Percentiles rank a stretch among this genome's conserved stretches.
These are phyloP conservation scores for Dasyurus viverrinus DNA, from an alignment of 2,113 vertebrate genomes.

Conservation along the genomic window DNA sequence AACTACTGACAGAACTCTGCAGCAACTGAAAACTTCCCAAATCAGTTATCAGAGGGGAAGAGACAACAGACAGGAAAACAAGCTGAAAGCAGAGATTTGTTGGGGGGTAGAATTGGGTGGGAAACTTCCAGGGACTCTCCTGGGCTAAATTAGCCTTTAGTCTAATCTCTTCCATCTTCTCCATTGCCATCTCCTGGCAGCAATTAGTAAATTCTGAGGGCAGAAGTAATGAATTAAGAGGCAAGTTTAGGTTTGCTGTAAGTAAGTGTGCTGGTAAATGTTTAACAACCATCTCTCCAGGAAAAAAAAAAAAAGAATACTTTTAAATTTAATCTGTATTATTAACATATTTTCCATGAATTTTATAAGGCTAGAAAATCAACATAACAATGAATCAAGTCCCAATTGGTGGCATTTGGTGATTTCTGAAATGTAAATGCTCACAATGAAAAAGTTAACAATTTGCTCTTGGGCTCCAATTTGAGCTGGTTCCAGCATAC, in stretches of 20 bases:
- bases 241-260: not conserved
- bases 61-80: not conserved
- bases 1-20: not conserved
- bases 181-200: not conserved
- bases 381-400: not conserved
- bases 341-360: not conserved
- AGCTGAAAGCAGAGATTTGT: not conserved
- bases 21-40: not conserved
- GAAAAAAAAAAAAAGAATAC: not conserved
- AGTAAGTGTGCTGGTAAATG: not conserved
- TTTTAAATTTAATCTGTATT: not conserved
- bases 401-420: not conserved
- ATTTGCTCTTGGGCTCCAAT: not conserved
- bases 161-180: not conserved
- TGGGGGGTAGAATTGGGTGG: accelerated
- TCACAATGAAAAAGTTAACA: not conserved
- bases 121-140: not conserved
- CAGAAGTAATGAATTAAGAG: not conserved
- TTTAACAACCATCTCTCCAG: not conserved
- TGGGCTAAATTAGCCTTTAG: not conserved
- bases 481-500: not conserved
- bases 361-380: not conserved
- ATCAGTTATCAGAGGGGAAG: not conserved
- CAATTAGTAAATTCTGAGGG: not conserved
- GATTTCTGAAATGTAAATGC: not conserved